A percentile compares a stretch with the other conserved stretches of the same genome.
Conservation (phyloP, 2,797 vertebrate genomes). For the Squalus acanthias region DNA sequence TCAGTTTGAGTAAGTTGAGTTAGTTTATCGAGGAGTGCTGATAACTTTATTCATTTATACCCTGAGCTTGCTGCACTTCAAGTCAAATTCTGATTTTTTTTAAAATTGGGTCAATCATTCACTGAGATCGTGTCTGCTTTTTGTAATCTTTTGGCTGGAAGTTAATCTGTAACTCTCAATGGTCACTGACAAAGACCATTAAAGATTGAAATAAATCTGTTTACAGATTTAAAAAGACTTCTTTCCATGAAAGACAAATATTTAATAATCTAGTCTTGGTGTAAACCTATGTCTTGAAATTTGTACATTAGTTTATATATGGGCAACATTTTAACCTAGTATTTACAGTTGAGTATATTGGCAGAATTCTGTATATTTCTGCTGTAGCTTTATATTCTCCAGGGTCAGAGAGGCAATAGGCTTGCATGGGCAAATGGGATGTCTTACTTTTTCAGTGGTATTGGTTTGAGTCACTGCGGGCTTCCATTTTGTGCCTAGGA, state of each 20-base stretch:
- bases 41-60: neutral
- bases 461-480: neutral
- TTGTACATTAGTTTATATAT: neutral
- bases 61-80: neutral
- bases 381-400: neutral
- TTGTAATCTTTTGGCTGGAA: neutral
- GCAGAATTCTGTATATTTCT: neutral
- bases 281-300: neutral
- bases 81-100: neutral
- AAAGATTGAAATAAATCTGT: neutral
- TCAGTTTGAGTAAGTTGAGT: neutral
- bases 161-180: neutral
- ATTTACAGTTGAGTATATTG: neutral
- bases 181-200: neutral
- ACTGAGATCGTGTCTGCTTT: neutral
- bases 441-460: neutral
- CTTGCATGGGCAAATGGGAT: neutral
- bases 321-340: neutral
- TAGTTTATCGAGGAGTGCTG: neutral
- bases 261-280: neutral
- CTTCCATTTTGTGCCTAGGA: neutral
- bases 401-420: neutral
- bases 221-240: neutral
- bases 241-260: neutral
- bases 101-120: neutral